Percentiles rank a stretch among this genome's conserved stretches.
These are phyloP conservation scores for Pseudocheirus occidentalis DNA, from an alignment of 2,797 vertebrate genomes.

Conservation along the genomic window DNA sequence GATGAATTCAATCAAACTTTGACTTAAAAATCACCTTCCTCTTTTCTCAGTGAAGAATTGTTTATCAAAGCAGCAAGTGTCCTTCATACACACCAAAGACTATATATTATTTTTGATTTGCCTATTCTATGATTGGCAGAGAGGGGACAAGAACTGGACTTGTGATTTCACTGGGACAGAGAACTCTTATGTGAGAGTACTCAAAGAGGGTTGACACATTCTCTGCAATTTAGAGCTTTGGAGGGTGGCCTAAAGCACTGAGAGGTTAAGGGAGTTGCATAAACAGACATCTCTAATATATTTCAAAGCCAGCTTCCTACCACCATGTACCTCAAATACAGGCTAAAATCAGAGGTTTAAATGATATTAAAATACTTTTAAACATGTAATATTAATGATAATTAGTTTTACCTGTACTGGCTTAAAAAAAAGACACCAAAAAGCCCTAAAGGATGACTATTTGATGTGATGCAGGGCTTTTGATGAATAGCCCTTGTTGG, in stretches of 20 bases:
- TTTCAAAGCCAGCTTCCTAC: background rate
- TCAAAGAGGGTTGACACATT: background rate
- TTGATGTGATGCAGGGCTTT: background rate
- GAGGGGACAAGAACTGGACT: background rate
- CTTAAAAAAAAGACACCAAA: background rate
- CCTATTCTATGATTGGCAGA: background rate
- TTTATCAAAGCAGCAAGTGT: background rate
- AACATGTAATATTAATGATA: background rate
- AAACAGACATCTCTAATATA: background rate
- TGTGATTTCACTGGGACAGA: background rate
- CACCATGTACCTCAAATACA: background rate
- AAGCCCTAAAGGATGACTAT: background rate
- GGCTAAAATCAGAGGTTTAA: background rate
- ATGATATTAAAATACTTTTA: background rate
- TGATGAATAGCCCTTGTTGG: background rate
- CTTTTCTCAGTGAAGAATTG: background rate
- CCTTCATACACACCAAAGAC: background rate
- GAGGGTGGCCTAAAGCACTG: background rate
- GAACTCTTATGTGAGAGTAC: background rate
- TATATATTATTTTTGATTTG: background rate
- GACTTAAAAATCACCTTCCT: background rate
- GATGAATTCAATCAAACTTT: background rate
- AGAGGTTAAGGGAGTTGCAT: background rate
- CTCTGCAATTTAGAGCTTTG: background rate
- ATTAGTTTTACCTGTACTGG: background rate